These are phyloP conservation scores for Tupaia chinensis DNA, from an alignment of 2,113 vertebrate species.

Conservation along the genomic window DNA sequence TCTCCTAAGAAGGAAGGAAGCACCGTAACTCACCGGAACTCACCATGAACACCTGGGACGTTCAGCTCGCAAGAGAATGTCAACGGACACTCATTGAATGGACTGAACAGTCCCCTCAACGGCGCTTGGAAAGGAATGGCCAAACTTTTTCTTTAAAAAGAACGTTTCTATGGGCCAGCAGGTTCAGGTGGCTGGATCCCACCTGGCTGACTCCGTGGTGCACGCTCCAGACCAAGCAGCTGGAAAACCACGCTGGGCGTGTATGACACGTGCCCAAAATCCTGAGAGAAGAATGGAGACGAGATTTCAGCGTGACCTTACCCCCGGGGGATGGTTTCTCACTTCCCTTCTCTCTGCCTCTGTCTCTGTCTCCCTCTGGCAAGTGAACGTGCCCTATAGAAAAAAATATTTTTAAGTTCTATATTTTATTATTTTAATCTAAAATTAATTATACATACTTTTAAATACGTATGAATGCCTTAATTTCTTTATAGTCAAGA, in stretches of 20 bases:
- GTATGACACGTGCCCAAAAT: no score
- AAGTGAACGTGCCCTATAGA: no score
- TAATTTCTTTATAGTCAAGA: background rate
- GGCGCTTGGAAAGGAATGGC: background rate
- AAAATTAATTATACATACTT: background rate
- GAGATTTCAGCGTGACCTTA: no score
- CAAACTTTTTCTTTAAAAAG: background rate
- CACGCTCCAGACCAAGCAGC: no score
- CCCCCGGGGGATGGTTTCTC: no score
- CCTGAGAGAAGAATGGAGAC: no score
- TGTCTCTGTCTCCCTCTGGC: no score
- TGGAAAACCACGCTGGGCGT: no score
- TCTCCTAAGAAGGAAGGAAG: background rate
- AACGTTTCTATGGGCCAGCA: background rate
- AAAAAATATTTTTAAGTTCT: background rate
- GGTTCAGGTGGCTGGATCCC: no score
- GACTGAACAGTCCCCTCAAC: background rate
- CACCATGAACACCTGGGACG: background rate
- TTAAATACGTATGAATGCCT: background rate
- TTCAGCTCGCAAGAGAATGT: background rate
- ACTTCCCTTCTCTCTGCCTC: no score
- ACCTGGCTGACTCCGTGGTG: no score
- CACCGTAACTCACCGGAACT: background rate
- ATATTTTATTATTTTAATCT: background rate
- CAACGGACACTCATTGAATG: background rate